phyloP scores from a whole-genome alignment of 2,888 invertebrate species.

The Chrysolina oricalcia region DNA sequence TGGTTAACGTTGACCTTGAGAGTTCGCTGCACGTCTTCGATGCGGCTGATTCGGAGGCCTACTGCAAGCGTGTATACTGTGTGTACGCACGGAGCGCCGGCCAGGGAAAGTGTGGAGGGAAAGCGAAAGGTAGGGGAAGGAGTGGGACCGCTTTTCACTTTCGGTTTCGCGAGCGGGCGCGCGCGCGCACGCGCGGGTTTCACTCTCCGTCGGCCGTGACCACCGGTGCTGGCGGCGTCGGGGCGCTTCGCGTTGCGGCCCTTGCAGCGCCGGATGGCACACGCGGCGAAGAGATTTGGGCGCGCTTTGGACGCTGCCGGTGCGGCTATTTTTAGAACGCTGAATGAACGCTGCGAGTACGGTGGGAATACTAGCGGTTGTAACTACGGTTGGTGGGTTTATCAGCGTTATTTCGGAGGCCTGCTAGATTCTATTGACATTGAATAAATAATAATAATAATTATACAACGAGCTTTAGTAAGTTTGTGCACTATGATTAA shows the following conservation, averaged over 20 bases:
- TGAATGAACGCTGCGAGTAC: conserved; percentile 14
- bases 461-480: neutral
- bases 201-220: conserved; percentile 70
- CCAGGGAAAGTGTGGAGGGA: conserved; percentile 72
- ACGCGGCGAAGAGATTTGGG: conserved; percentile 14
- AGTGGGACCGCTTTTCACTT: conserved; percentile 73
- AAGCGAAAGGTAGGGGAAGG: conserved; percentile 83
- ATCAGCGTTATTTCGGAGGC: neutral
- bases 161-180: conserved; percentile 67
- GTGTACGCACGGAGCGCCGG: conserved; percentile 74
- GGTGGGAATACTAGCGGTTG: neutral
- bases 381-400: conserved; percentile 2
- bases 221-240: conserved; percentile 58
- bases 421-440: neutral
- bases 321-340: conserved; percentile 10
- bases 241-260: conserved; percentile 42
- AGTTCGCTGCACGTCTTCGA: conserved; percentile 63
- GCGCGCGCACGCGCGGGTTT: conserved; percentile 67
- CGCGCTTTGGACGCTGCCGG: neutral
- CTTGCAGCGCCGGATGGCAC: neutral
- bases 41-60: conserved; percentile 74
- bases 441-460: neutral
- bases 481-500: no score
- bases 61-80: conserved; percentile 68
- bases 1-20: conserved; percentile 41